phyloP scores from a whole-genome alignment of 2,797 vertebrate species.

The Vireo griseus region DNA sequence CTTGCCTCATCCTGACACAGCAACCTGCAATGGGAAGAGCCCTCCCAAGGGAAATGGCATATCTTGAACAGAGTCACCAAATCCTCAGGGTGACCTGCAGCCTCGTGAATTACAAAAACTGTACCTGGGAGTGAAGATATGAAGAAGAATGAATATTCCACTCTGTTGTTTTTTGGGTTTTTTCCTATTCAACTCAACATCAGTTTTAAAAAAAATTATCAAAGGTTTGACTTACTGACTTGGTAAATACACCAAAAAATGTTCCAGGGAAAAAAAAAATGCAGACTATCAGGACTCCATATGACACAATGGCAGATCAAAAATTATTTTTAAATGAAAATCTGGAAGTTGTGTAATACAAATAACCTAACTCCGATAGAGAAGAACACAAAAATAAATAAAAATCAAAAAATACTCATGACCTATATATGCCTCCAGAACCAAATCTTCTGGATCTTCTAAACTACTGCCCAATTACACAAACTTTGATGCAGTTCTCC shows the following conservation, averaged over 20 bases:
- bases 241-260: not conserved
- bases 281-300: not conserved
- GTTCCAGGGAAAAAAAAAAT: not conserved
- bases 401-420: not conserved
- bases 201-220: not conserved
- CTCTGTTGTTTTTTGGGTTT: not conserved
- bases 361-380: not conserved
- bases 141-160: not conserved
- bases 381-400: not conserved
- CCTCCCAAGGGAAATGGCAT: not conserved
- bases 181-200: not conserved
- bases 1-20: not conserved
- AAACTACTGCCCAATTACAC: not conserved
- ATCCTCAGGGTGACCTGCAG: not conserved
- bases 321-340: not conserved
- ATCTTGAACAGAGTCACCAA: not conserved
- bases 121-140: not conserved
- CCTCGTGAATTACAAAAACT: not conserved
- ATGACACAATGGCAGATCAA: not conserved
- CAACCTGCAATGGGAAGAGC: not conserved
- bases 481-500: not conserved
- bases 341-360: not conserved
- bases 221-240: not conserved
- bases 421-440: not conserved
- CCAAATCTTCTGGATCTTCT: not conserved